Percentiles rank a stretch among this genome's conserved stretches.
Evolutionary conservation across 2,888 invertebrate species (phyloP).

Genomic region (Ophion obscuratus): DNA sequence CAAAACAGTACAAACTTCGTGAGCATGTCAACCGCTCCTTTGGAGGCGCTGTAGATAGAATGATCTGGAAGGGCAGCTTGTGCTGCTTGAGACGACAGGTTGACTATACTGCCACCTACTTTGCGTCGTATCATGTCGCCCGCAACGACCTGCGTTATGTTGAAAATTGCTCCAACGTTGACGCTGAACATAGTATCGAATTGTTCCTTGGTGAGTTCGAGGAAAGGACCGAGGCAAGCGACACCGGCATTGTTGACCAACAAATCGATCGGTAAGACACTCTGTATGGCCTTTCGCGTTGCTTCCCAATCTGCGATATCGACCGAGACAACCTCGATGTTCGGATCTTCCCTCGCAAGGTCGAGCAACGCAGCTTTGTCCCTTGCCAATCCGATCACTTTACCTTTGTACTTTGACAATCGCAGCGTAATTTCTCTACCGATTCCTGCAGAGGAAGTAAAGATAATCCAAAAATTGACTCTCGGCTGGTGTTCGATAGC

Average conservation of each 20-base stretch:
- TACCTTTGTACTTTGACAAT: constrained; percentile 89
- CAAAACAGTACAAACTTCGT: constrained; percentile 84
- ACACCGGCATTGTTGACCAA: constrained; percentile 96
- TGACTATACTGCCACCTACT: constrained; percentile 92
- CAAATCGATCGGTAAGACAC: constrained; percentile 90
- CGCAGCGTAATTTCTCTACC: constrained; percentile 90
- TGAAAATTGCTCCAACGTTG: constrained; percentile 94
- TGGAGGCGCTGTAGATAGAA: constrained; percentile 92
- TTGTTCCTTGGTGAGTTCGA: constrained; percentile 88
- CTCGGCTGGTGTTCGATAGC: neutral
- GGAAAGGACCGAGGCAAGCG: constrained; percentile 89
- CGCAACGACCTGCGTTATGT: constrained; percentile 93
- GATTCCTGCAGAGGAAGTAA: constrained; percentile 84
- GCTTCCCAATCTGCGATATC: constrained; percentile 92
- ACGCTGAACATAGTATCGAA: constrained; percentile 89
- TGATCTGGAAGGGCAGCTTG: constrained; percentile 91
- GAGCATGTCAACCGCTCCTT: constrained; percentile 94
- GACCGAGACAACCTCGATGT: constrained; percentile 88
- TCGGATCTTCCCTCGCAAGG: constrained; percentile 87
- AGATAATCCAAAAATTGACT: neutral
- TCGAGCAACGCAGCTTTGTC: constrained; percentile 88
- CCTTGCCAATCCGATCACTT: constrained; percentile 91
- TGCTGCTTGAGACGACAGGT: constrained; percentile 94
- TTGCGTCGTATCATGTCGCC: constrained; percentile 90
- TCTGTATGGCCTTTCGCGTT: constrained; percentile 87